A percentile compares a stretch with the other conserved stretches of the same genome.
Evolutionary conservation across 2,888 invertebrate species (phyloP).

Genomic region (Calameuta pallipes): DNA sequence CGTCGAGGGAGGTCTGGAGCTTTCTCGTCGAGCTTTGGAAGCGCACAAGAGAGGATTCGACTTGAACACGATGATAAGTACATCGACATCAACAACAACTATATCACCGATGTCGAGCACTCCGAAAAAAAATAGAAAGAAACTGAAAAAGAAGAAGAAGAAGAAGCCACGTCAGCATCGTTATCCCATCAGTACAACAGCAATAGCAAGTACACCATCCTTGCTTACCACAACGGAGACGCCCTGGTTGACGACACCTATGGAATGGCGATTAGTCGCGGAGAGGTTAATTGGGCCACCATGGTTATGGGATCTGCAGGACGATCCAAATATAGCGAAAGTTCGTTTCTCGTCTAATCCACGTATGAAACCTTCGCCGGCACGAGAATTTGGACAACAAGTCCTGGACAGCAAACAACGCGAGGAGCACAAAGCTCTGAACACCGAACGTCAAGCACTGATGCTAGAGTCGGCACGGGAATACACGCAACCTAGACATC

Average conservation of each 20-base stretch:
- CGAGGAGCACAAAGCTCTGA: constrained; percentile 34
- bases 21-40: constrained; percentile 27
- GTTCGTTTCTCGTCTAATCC: constrained; percentile 36
- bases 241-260: constrained; percentile 36
- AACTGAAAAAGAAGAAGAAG: constrained; percentile 47
- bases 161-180: constrained; percentile 39
- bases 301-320: constrained; percentile 34
- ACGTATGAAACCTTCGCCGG: constrained; percentile 20
- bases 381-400: constrained; percentile 20
- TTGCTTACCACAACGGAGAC: constrained; percentile 36
- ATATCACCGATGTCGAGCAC: constrained; percentile 11
- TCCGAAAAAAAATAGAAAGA: constrained; percentile 32
- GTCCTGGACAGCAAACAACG: constrained; percentile 40
- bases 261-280: constrained; percentile 50
- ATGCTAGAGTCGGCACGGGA: constrained; percentile 38
- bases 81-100: constrained; percentile 19
- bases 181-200: constrained; percentile 14
- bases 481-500: constrained; percentile 40
- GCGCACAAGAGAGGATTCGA: constrained; percentile 38
- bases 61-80: constrained; percentile 14
- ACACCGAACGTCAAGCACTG: constrained; percentile 40
- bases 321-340: constrained; percentile 26
- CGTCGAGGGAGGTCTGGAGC: constrained; percentile 29
- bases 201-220: constrained; percentile 21
- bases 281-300: constrained; percentile 43